A percentile compares a stretch with the other conserved stretches of the same genome.
phyloP scores from a whole-genome alignment of 2,797 vertebrate genomes.

The Siniperca scherzeri region DNA sequence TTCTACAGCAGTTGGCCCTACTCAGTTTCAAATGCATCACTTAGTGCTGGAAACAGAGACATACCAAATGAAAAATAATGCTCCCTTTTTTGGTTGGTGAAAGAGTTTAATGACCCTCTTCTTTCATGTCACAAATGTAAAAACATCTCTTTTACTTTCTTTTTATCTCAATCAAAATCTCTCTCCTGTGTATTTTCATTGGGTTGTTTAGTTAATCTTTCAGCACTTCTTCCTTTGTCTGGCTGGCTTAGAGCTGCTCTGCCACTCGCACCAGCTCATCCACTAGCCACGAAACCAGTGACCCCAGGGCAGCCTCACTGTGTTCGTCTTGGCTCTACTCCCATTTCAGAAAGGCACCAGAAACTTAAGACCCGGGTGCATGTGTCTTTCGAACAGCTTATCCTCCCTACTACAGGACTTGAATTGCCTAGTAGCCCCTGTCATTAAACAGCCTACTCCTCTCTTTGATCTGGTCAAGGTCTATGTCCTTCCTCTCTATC shows the following conservation, averaged over 20 bases:
- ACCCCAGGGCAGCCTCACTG: conserved; percentile 43
- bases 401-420: conserved; percentile 61
- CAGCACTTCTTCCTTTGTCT: conserved; percentile 36
- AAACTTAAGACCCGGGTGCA: conserved; percentile 50
- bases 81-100: not conserved
- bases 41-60: conserved; percentile 22
- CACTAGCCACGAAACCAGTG: conserved; percentile 41
- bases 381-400: conserved; percentile 64
- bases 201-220: conserved; percentile 51
- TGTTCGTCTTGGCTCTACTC: conserved; percentile 52
- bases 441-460: conserved; percentile 62
- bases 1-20: not conserved
- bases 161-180: conserved; percentile 35
- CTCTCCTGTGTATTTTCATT: conserved; percentile 48
- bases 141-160: conserved; percentile 18
- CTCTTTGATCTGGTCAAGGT: conserved; percentile 80
- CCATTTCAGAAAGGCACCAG: conserved; percentile 61
- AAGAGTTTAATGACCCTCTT: conserved; percentile 19
- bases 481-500: conserved; percentile 48
- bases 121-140: conserved; percentile 26
- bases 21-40: conserved; percentile 17
- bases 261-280: conserved; percentile 34
- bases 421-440: conserved; percentile 51
- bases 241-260: conserved; percentile 31
- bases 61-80: conserved; percentile 22